Evolutionary conservation across 1,140 invertebrate genomes (phyloP).

Genomic region (Ips typographus): DNA sequence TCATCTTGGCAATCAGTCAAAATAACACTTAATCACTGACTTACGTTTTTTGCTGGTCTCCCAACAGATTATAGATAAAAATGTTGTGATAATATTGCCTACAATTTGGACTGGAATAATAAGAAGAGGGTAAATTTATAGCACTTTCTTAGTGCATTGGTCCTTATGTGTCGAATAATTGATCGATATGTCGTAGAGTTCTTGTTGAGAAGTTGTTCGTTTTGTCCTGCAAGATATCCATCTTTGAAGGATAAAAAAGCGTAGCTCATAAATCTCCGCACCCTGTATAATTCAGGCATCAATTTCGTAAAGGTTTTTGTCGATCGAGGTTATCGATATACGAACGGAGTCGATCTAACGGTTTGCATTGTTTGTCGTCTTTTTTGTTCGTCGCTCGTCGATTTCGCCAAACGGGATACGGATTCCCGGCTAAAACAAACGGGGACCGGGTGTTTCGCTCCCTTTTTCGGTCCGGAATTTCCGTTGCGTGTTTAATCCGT

Average conservation of each 20-base stretch:
- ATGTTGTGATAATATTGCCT: too few relatives aligned
- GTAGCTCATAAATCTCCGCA: background rate
- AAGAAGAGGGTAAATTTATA: too few relatives aligned
- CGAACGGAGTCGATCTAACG: constrained; percentile 1
- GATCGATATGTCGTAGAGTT: too few relatives aligned
- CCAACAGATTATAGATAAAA: too few relatives aligned
- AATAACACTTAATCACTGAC: too few relatives aligned
- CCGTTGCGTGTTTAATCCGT: constrained; percentile 5
- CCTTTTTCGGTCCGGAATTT: constrained; percentile 2
- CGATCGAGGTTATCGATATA: constrained; percentile 1
- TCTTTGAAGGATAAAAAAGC: background rate
- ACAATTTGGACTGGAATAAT: too few relatives aligned
- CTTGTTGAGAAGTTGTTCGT: background rate
- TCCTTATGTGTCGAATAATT: too few relatives aligned
- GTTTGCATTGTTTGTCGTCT: constrained; percentile 1
- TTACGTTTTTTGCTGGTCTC: too few relatives aligned
- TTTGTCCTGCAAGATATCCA: background rate
- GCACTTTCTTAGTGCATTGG: too few relatives aligned
- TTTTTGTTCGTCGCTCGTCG: background rate
- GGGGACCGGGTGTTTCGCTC: background rate
- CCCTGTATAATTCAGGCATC: constrained; percentile 3
- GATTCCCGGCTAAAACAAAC: background rate
- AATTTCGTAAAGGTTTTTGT: constrained; percentile 5
- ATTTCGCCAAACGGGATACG: background rate
- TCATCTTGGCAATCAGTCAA: too few relatives aligned